Base-by-base conservation (phyloP, 1,140 invertebrate genomes). In the Drosophila oshimai region DNA sequence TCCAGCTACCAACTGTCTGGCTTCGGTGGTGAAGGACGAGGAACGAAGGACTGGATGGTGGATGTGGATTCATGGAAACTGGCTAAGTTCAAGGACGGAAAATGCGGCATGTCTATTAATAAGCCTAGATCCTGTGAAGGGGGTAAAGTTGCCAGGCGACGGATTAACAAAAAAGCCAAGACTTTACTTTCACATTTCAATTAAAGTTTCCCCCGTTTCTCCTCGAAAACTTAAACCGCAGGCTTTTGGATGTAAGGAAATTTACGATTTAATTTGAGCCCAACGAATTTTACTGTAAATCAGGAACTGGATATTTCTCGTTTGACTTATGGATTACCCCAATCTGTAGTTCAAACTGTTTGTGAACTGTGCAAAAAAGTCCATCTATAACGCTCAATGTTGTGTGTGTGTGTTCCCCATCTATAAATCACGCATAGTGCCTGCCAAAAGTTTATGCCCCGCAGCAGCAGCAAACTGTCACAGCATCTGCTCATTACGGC, bases 401-500 rank as follows among this genome's bases (percentile, higher is more conserved):
- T 17, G 36, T 33, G 24, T 22, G 20, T n/a, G n/a, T n/a, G n/a
- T n/a, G n/a, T n/a, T n/a, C n/a, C 34, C 33, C 65, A 45, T 70
- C 64, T 18, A 79, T 83, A 83, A 83, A 83, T 83, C 74, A 83
- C 80, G 64, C 65, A 67, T 41, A 73, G 64, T 55, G 49, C 41
- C 41, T 45, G 34, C 62, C 64, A 70, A 84, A 86, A 86, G 74
- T 83, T 83, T 83, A 68, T 83, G 70, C 75, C 80, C 68, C 74
- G 67, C 74, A 68, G 74, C 76, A 70, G 72, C 67, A 74, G 74
- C 64, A 74, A 72, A 83, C 79, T 83, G 75, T 83, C 79, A 86
- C 78, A 86, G 80, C 79, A 86, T 86, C 79, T 79, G 80, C 79
- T 83, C 79, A 83, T 83, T 83, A 83, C 64, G 57, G 50, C 55